Percentiles rank a stretch among this genome's conserved stretches.
Conservation (phyloP, 2,888 invertebrate species). For the Trissolcus japonicus region DNA sequence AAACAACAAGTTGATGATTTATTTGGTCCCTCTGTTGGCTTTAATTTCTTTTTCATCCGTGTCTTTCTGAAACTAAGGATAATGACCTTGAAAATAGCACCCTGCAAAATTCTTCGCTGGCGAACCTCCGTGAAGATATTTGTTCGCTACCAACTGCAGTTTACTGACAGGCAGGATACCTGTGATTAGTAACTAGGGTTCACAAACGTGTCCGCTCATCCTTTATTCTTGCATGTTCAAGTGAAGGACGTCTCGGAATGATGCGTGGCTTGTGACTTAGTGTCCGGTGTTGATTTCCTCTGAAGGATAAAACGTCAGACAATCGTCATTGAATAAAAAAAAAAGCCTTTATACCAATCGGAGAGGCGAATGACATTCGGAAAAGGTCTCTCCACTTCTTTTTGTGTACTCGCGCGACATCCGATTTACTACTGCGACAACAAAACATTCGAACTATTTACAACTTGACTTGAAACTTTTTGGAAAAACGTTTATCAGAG, state of each 20-base stretch:
- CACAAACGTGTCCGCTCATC: conserved; percentile 3
- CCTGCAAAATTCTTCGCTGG: not conserved
- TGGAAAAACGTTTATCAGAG: no score
- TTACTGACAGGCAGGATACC: not conserved
- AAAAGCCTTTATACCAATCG: no score
- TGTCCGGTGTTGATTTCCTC: conserved; percentile 1
- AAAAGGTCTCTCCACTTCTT: no score
- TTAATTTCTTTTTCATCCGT: not conserved
- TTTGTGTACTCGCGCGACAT: no score
- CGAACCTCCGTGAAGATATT: not conserved
- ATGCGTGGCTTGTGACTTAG: conserved; percentile 6
- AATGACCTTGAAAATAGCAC: conserved; percentile 6
- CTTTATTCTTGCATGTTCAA: not conserved
- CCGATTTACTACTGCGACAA: not conserved
- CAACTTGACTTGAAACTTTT: no score
- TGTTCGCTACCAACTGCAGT: not conserved
- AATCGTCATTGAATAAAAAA: no score
- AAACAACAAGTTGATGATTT: no score
- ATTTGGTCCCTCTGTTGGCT: not conserved
- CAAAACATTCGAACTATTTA: conserved; percentile 2
- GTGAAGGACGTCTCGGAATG: not conserved
- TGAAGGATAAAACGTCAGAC: conserved; percentile 5
- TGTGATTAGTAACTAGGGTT: conserved; percentile 13
- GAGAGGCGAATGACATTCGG: no score
- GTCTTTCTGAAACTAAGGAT: not conserved